Conservation (phyloP, 1,140 invertebrate species). For the Brachystomella parvula region DNA sequence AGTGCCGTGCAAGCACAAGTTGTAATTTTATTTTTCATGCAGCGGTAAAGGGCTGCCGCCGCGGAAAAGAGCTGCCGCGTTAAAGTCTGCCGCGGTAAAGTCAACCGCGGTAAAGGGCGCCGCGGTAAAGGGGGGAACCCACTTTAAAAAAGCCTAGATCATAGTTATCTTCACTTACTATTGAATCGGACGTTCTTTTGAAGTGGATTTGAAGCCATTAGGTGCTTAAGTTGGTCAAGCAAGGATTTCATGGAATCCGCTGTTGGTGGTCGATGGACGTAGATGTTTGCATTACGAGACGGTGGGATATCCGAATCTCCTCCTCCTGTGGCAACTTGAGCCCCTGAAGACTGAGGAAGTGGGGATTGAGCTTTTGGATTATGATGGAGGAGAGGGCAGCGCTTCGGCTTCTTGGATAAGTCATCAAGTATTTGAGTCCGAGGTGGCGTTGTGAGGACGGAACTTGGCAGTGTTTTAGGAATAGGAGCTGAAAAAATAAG, state of each 20-base stretch:
- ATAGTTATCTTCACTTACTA: neutral
- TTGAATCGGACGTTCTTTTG: conserved; percentile 37
- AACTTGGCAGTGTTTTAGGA: conserved; percentile 50
- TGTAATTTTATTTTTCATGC: too few relatives aligned
- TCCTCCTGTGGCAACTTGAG: conserved; percentile 16
- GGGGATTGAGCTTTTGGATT: conserved; percentile 19
- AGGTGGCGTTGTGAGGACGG: conserved; percentile 54
- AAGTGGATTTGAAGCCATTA: conserved; percentile 44
- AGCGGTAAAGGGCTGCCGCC: too few relatives aligned
- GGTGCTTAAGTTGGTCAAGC: conserved; percentile 44
- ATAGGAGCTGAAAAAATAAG: conserved; percentile 41
- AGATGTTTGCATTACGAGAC: conserved; percentile 1
- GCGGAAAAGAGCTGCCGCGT: too few relatives aligned
- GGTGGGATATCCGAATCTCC: conserved; percentile 6
- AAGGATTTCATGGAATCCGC: conserved; percentile 48
- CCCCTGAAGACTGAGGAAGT: conserved; percentile 32
- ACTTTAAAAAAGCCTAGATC: too few relatives aligned
- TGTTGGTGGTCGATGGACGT: conserved; percentile 4
- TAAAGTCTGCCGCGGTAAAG: too few relatives aligned
- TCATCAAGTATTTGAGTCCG: conserved; percentile 41
- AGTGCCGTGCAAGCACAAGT: too few relatives aligned
- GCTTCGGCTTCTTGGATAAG: conserved; percentile 36
- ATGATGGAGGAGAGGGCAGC: conserved; percentile 22
- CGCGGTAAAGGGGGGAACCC: too few relatives aligned
- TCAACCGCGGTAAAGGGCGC: too few relatives aligned